Percentiles rank a stretch among this genome's conserved stretches.
These are phyloP conservation scores for Rhombomys opimus DNA, from an alignment of 2,113 vertebrate species.

Conservation along the genomic window DNA sequence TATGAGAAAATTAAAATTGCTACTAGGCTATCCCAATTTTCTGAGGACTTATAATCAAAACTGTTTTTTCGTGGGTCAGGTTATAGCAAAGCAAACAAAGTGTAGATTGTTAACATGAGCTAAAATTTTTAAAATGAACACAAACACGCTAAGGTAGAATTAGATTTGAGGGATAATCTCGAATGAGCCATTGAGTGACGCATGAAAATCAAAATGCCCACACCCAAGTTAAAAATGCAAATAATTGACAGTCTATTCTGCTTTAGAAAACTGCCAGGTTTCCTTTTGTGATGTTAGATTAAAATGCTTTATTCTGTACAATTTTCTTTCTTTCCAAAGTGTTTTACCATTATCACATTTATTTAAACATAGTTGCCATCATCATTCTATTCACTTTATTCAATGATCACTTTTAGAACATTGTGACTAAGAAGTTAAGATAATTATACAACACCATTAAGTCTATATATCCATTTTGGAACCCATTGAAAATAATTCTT, in stretches of 20 bases:
- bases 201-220: not conserved
- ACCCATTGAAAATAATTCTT: not conserved
- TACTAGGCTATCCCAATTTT: not conserved
- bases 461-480: not conserved
- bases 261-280: constrained; percentile 53
- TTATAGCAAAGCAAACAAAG: not conserved
- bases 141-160: not conserved
- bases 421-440: constrained; percentile 13
- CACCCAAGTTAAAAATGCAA: constrained; percentile 36
- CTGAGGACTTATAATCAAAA: constrained; percentile 35
- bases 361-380: constrained; percentile 36
- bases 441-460: constrained; percentile 29
- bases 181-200: not conserved
- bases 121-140: not conserved
- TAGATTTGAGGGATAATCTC: not conserved
- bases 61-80: not conserved
- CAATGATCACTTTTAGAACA: constrained; percentile 39
- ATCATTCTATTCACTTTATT: constrained; percentile 49
- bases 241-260: constrained; percentile 37
- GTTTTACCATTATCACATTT: constrained; percentile 2
- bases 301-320: constrained; percentile 24
- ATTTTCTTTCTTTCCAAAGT: constrained; percentile 57
- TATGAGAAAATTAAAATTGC: not conserved
- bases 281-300: constrained; percentile 47
- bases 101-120: not conserved